Evolutionary conservation across 1,140 invertebrate species (phyloP), one percentile per base, ranked within the genome.

Genomic region (Drosophila sucinea): DNA sequence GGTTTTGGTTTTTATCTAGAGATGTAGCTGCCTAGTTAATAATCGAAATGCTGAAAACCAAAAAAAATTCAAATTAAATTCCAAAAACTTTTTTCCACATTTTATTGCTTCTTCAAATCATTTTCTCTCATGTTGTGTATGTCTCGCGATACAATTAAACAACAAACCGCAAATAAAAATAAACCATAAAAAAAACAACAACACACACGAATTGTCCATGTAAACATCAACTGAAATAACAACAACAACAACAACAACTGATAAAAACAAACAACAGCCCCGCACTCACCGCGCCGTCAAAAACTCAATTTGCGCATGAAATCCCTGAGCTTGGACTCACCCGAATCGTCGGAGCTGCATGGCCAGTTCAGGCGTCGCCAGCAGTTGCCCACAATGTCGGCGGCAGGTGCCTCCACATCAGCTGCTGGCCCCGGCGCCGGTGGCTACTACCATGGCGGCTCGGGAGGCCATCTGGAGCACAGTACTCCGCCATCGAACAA

Each of bases 261-360:
- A 25, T 3, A 38, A 38, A 7, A 38, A 73, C 68, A 17, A 91
- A 77, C 60, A 92, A 91, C 95, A 98, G 98, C 97, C 81, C 97
- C 98, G 69, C 98, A 98, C 93, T 98, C 97, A 93, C 98, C 98
- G 79, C 95, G 97, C 92, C 95, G 97, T 67, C 97, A 98, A 94
- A 97, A 98, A 93, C 94, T 99, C 93, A 98, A 98, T 93, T 95
- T 98, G 92, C 95, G 98, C 85, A 99, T 99, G 98, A 99, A 99
- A 94, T 98, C 97, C 92, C 95, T 99, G 81, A 99, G 98, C 44
- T 93, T 99, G 94, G 98, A 99, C 92, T 98, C 97, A 8, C 97
- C 98, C 25, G 98, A 99, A 93, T 97, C 97, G 65, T 96, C 96
- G 23, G 97, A 98, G 92, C 72, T 92, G 63, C 96, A 97, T 84